Evolutionary conservation across 92 coral and sea anemone genomes (phyloP).

Genomic region (Virgularia gustaviana): DNA sequence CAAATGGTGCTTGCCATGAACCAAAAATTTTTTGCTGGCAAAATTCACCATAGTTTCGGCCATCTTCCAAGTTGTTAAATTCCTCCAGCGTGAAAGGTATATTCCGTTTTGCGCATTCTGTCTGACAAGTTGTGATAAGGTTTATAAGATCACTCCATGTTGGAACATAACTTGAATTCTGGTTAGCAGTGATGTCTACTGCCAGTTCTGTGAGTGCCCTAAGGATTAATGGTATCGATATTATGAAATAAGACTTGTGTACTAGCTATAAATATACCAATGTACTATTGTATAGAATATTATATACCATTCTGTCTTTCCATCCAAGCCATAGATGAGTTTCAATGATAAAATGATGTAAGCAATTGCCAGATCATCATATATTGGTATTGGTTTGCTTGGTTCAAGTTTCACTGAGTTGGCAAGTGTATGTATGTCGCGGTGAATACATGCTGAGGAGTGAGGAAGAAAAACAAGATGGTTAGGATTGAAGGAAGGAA

Average conservation of each 20-base stretch:
- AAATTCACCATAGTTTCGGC: conserved; percentile 60
- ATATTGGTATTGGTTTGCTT: too few relatives aligned
- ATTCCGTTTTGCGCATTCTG: conserved; percentile 52
- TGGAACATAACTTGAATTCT: conserved; percentile 45
- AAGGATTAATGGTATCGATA: too few relatives aligned
- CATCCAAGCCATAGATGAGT: conserved; percentile 74
- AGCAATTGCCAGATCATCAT: conserved; percentile 77
- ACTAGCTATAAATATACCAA: neutral
- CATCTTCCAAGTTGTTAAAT: conserved; percentile 48
- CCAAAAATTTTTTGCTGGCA: conserved; percentile 72
- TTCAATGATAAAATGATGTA: conserved; percentile 71
- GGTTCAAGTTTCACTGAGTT: too few relatives aligned
- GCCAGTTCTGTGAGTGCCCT: conserved; percentile 42
- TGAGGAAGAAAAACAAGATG: neutral
- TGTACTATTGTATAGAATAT: neutral
- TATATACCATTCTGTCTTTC: conserved; percentile 55
- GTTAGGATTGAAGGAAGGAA: neutral
- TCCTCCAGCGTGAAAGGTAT: conserved; percentile 84
- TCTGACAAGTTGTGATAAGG: conserved; percentile 52
- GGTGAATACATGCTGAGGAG: conserved; percentile 9
- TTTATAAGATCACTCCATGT: conserved; percentile 65
- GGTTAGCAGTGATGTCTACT: neutral
- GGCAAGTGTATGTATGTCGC: too few relatives aligned
- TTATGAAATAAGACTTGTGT: too few relatives aligned
- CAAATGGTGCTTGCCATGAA: conserved; percentile 68